Conservation (phyloP, 2,888 invertebrate species). For the Antheraea yamamai region DNA sequence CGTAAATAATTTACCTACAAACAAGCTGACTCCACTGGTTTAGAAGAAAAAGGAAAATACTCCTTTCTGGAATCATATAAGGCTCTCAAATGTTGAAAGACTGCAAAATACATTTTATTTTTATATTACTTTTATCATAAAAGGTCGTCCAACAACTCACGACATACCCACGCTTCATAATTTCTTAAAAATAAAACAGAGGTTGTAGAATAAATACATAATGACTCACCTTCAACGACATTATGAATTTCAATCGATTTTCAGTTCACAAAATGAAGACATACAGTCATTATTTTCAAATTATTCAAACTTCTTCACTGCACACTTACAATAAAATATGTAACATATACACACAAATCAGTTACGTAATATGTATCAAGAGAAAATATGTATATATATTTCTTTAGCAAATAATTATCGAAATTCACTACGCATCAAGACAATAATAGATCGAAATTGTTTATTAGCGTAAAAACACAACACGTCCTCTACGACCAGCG, state of each 20-base stretch:
- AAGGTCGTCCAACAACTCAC: not conserved
- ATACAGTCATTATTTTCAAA: slow-evolving; percentile 57
- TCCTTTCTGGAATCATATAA: not conserved
- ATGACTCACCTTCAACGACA: slow-evolving; percentile 69
- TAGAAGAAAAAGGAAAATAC: not conserved
- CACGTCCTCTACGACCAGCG: not conserved
- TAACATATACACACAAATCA: slow-evolving; percentile 5
- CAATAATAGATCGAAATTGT: slow-evolving; percentile 16
- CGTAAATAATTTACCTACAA: not conserved
- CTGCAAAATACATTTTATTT: not conserved
- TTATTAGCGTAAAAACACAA: not conserved
- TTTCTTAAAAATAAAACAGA: slow-evolving; percentile 11
- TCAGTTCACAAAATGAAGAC: slow-evolving; percentile 47
- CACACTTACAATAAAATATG: slow-evolving; percentile 19
- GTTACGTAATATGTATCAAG: slow-evolving; percentile 17
- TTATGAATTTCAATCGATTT: slow-evolving; percentile 55
- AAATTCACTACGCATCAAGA: not conserved
- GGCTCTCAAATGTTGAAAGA: not conserved
- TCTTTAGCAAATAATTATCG: not conserved
- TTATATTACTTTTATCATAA: not conserved
- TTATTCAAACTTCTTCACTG: slow-evolving; percentile 42
- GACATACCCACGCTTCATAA: not conserved
- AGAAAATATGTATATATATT: not conserved
- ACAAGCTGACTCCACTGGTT: not conserved
- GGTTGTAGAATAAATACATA: slow-evolving; percentile 14